Percentiles rank a stretch among this genome's conserved stretches.
phyloP scores from a whole-genome alignment of 2,888 invertebrate genomes.

The Drosophila picticornis region DNA sequence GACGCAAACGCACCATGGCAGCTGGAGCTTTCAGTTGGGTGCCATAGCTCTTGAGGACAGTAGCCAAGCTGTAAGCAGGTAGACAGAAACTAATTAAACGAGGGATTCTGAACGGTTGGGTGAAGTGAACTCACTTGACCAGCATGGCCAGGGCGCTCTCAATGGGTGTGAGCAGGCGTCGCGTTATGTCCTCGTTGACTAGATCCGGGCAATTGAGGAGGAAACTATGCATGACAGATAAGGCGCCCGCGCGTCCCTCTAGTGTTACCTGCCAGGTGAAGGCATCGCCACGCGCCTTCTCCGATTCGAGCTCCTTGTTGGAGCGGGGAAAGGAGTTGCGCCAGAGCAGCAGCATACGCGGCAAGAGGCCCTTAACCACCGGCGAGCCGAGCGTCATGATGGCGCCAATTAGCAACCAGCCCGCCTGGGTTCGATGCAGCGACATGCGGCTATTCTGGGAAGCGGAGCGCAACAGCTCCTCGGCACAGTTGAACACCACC shows the following conservation, averaged over 20 bases:
- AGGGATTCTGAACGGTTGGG: background rate
- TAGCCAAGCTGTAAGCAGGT: constrained; percentile 88
- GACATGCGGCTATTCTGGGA: constrained; percentile 98
- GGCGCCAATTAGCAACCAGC: constrained; percentile 98
- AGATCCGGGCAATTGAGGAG: constrained; percentile 95
- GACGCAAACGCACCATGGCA: constrained; percentile 95
- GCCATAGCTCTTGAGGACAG: constrained; percentile 94
- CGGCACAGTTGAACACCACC: constrained; percentile 98
- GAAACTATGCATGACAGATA: constrained; percentile 98
- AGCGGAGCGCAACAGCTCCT: constrained; percentile 97
- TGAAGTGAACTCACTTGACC: constrained; percentile 89
- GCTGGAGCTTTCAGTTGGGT: constrained; percentile 97
- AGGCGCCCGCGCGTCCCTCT: constrained; percentile 97
- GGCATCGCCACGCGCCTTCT: constrained; percentile 97
- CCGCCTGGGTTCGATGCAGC: constrained; percentile 97
- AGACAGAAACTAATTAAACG: background rate
- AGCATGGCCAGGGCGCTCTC: constrained; percentile 98
- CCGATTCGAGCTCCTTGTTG: constrained; percentile 97
- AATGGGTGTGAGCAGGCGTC: constrained; percentile 94
- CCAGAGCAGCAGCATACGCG: constrained; percentile 97
- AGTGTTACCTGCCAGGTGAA: constrained; percentile 99
- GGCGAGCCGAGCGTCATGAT: constrained; percentile 98
- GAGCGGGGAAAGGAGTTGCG: constrained; percentile 99
- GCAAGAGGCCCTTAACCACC: constrained; percentile 95
- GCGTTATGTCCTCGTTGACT: constrained; percentile 95